Base-by-base conservation (phyloP, 37 sponge, comb jelly and placozoan species). In the Theonella swinhoei region DNA sequence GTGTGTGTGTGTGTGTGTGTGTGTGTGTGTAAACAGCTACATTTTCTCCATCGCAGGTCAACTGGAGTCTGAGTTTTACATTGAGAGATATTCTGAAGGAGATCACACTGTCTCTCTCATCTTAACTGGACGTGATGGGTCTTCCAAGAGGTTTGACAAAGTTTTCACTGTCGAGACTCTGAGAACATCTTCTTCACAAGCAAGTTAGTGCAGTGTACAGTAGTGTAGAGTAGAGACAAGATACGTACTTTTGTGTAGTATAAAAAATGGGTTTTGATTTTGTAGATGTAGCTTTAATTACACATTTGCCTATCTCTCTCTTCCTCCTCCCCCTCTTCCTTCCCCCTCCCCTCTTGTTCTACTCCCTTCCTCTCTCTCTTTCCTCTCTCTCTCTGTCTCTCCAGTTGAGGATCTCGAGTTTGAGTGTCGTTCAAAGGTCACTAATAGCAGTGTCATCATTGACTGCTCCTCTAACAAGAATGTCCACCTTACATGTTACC, bases 1-100 rank as follows among this genome's bases (percentile, higher is more conserved):
- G n/a, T n/a, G n/a, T n/a, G n/a, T n/a, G n/a, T n/a, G n/a, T n/a
- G n/a, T n/a, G n/a, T n/a, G n/a, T n/a, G n/a, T 71, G 72, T 71
- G 72, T 71, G 72, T 31, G 38, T 71, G 72, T 47, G 54, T 47
- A 17, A 47, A 47, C 7, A 47, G 14, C 54, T 47, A 47, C 54
- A 47, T 47, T 14, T 47, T 47, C 11, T 14, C 54, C 14, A 14
- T 47, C 7, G 7, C 54, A 47, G 54, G 54, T 47, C 11, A 47
- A 47, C 54, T 47, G 11, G 14, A 47, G 11, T 47, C 54, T 17
- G 54, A 47, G 54, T 17, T 47, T 47, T 7, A 14, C 14, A 47
- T 14, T 47, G 54, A 7, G 11, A 47, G 14, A 14, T 47, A 47
- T 47, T 14, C 54, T 17, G 54, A 47, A 17, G 54, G 54, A 47